Base-by-base conservation (phyloP, 2,888 invertebrate species). In the Hipparchia sbordonii region DNA sequence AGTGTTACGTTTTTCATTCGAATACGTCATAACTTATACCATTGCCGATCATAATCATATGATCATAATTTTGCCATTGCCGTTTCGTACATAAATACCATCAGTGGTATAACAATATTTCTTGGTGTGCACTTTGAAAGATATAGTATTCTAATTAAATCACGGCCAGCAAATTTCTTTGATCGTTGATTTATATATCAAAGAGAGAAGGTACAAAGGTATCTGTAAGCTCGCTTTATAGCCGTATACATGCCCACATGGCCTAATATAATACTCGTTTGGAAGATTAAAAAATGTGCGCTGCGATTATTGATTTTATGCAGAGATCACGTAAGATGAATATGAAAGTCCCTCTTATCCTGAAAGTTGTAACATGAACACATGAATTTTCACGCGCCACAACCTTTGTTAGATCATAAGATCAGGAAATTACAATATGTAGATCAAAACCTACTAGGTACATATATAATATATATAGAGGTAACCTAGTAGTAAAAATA, bases 211-310 rank as follows among this genome's bases (percentile, higher is more conserved):
- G 70, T 74, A 74, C 76, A 76, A 78, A 77, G 71, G 75, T 73
- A 77, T 74, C 46, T 75, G 76, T 73, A 74, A 75, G 74, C 73
- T 72, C 78, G 76, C 74, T 76, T 48, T 74, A 74, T 65, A 71
- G 71, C 75, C 74, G 68, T 72, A 67, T 74, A 76, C 45, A 71
- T 48, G 8, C 48, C 77, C 79, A 79, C 78, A 79, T 79, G 79
- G 79, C 79, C 74, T 72, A 72, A 78, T 78, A 78, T 74, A 75
- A 72, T 70, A 72, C 71, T 72, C 63, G 71, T 76, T 72, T 69
- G 56, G 56, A 69, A 74, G 70, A 71, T 74, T 71, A 74, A 74
- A 74, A 72, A 76, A 72, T 74, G 69, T 56, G 39, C 67, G 60
- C 67, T 72, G 70, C 68, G 73, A 75, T 76, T 48, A 39, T 61